Evolutionary conservation across 2,113 vertebrate genomes (phyloP), one percentile per base, ranked within the genome.

Genomic region (Saguinus imperator): DNA sequence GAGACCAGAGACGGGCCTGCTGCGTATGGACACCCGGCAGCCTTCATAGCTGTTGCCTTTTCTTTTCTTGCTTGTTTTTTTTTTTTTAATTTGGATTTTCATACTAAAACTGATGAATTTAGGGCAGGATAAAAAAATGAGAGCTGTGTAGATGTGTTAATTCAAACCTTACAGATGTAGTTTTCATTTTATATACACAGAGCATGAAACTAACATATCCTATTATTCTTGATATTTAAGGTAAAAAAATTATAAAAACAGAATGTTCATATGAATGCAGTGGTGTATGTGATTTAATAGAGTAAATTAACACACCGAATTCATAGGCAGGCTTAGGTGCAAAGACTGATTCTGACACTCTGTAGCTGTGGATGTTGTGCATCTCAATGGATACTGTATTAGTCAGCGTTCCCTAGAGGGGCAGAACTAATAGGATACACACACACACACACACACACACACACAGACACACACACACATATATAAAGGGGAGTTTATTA

Each of bases 1-100:
- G 97, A 97, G 98, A 97, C 98, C 96, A 85, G 97, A 97, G 98
- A 97, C 61, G 83, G 40, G 80, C 76, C 80, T 90, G 80, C 92
- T 32, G 70, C 85, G 92, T 98, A 88, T 91, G 96, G 61, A 95
- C 83, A 94, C 82, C 77, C 72, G 18, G 94, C 1, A 0, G 73
- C 77, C 95, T 95, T 96, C 93, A 91, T 85, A 66, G 0, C 21
- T 48, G 4, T 25, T 43, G 58, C 18, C 55, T n/a, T 79, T 57
- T 32, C 27, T 79, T 4, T 58, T n/a, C 40, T 27, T 25, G 27
- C 5, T 13, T 32, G 12, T 5, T 16, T 17, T n/a, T n/a, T n/a
- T 13, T 50, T 25, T 40, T 6, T 20, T 8, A 25, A 35, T 48
- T 87, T 96, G 80, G 21, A 82, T 97, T 98, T 97, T 57, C 86